Evolutionary conservation across 2,797 vertebrate genomes (phyloP), one percentile per base, ranked within the genome.

Genomic region (Cyclopterus lumpus): DNA sequence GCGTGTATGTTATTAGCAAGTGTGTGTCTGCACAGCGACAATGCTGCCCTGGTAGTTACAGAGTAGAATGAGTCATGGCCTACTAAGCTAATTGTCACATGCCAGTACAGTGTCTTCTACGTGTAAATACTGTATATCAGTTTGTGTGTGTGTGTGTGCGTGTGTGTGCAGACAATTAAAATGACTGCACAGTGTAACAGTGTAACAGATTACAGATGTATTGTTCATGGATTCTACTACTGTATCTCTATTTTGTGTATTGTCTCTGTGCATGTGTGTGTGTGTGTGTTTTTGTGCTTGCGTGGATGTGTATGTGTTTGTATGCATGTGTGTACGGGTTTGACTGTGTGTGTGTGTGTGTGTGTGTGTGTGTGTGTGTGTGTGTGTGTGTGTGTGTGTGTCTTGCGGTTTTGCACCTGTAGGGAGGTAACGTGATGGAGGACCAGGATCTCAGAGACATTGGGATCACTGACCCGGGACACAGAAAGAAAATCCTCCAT

Each of bases 361-460:
- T 53, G 76, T 20, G 61, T 28, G 40, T 91, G 83, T 81, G 82
- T 83, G 82, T 84, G 44, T 14, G 4, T 51, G 48, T 12, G 18
- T 91, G 85, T 80, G 81, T 83, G 84, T 85, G 87, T 87, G 78
- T 89, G 86, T 79, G 73, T 83, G 79, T 86, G 66, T 86, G 63
- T 81, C 70, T 79, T 73, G 66, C 83, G 53, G 92, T 78, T 91
- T 51, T 89, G 79, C 72, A 73, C 70, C 68, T 88, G 78, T 77
- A 96, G 95, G 95, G 95, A 83, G 93, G 93, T 91, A 99, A 99
- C 77, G 96, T 99, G 90, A 98, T 99, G 97, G 98, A 99, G 83
- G 98, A 99, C 84, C 97, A 97, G 81, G 98, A 99, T 89, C 96
- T 99, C 71, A 93, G 96, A 90, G 98, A 99, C 76, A 96, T 99